A percentile compares a stretch with the other conserved stretches of the same genome.
Conservation (phyloP, 2,888 invertebrate species). For the Dysmachus trigonus region DNA sequence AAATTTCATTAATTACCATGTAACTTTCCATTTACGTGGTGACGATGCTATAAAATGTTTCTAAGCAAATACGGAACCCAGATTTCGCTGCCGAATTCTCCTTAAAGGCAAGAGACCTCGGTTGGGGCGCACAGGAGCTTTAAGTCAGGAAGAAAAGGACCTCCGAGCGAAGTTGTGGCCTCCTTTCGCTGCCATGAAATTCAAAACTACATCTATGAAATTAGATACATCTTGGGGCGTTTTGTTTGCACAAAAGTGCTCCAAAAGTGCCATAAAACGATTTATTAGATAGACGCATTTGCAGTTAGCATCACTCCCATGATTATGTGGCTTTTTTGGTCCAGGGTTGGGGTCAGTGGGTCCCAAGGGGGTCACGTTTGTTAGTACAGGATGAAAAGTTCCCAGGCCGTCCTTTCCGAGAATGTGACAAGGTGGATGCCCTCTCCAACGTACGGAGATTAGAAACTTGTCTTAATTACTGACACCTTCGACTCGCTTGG, state of each 20-base stretch:
- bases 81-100: not conserved
- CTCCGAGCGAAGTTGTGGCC: not conserved
- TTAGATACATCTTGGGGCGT: not conserved
- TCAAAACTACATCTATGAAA: not conserved
- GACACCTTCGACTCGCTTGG: not conserved
- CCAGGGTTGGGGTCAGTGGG: not conserved
- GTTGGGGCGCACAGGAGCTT: not conserved
- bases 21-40: not conserved
- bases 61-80: not conserved
- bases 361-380: not conserved
- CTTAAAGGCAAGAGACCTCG: not conserved
- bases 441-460: not conserved
- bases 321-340: not conserved
- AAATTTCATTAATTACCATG: slow-evolving; percentile 30
- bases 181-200: not conserved
- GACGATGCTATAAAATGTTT: not conserved
- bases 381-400: not conserved
- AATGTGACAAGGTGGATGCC: not conserved
- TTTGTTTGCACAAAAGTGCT: not conserved
- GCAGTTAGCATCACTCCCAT: not conserved
- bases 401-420: not conserved
- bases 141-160: not conserved
- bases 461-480: not conserved
- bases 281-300: not conserved
- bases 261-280: not conserved